Base-by-base conservation (phyloP, 2,797 vertebrate genomes). In the Pipistrellus nathusii region DNA sequence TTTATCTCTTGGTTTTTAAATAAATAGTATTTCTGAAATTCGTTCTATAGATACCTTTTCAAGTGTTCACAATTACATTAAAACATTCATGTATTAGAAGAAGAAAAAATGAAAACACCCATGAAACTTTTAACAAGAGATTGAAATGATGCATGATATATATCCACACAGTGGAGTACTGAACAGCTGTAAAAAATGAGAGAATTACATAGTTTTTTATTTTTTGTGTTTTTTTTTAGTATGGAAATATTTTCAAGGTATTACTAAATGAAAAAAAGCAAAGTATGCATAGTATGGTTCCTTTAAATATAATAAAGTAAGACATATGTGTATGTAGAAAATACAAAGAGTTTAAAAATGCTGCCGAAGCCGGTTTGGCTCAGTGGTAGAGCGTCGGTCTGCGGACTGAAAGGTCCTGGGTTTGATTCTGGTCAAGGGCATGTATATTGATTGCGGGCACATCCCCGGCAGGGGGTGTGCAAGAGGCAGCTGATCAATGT, bases 21-120 rank as follows among this genome's bases (percentile, higher is more conserved):
- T 66, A 69, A 64, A 77, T 55, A 27, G 8, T 75, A n/a, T 46
- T 86, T 46, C 23, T 94, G 23, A 6, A 83, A 91, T 91, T 72
- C 35, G 92, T 38, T 41, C 21, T 20, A 48, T 20, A 75, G 57
- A 76, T 53, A 71, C 59, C 72, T 93, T 92, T 94, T 85, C 13
- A 78, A 78, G 75, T 48, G 2, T 32, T 57, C 2, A 75, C 0
- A 57, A 64, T 75, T 72, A 81, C 13, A 71, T 68, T 35, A 85
- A 81, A 41, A 80, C 7, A 64, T 57, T 68, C 8, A 71, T 41
- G 18, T 25, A 73, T 25, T 77, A 85, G 17, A 90, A 85, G 57
- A 76, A 9, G 93, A 85, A 90, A 85, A 69, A 76, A 9, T 77
- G 11, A 81, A 93, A 94, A 81, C n/a, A 27, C 18, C 1, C 9